phyloP scores from a whole-genome alignment of 1,140 invertebrate species.

The Eupristina koningsbergeri region DNA sequence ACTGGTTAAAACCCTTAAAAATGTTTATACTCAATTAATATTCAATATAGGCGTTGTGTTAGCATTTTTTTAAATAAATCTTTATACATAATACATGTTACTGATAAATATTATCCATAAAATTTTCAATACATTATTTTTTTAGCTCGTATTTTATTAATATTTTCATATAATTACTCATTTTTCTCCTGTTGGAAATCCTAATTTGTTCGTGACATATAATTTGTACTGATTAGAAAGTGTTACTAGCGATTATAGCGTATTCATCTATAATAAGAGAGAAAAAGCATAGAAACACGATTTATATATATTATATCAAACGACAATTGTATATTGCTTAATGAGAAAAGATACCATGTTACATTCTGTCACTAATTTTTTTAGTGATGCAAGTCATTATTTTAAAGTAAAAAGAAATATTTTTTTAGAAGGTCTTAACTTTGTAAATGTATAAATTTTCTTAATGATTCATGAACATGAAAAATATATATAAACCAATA shows the following conservation, averaged over 20 bases:
- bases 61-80: conserved; percentile 9
- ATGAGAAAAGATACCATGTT: conserved; percentile 36
- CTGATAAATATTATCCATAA: neutral
- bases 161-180: conserved; percentile 7
- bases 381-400: neutral
- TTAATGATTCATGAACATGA: neutral
- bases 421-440: neutral
- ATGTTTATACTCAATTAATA: neutral
- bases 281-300: conserved; percentile 60
- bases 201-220: conserved; percentile 51
- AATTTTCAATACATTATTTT: neutral
- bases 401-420: neutral
- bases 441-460: neutral
- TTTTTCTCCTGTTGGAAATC: conserved; percentile 47
- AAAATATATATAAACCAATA: neutral
- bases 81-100: neutral
- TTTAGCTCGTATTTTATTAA: conserved; percentile 3
- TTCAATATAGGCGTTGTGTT: neutral
- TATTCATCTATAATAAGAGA: conserved; percentile 45
- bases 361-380: neutral
- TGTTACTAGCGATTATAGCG: conserved; percentile 58
- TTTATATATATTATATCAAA: conserved; percentile 64
- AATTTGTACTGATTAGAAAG: conserved; percentile 65
- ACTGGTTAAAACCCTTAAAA: conserved; percentile 19
- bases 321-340: conserved; percentile 52